phyloP scores from a whole-genome alignment of 2,113 vertebrate genomes.

The Lepidothrix coronata region DNA sequence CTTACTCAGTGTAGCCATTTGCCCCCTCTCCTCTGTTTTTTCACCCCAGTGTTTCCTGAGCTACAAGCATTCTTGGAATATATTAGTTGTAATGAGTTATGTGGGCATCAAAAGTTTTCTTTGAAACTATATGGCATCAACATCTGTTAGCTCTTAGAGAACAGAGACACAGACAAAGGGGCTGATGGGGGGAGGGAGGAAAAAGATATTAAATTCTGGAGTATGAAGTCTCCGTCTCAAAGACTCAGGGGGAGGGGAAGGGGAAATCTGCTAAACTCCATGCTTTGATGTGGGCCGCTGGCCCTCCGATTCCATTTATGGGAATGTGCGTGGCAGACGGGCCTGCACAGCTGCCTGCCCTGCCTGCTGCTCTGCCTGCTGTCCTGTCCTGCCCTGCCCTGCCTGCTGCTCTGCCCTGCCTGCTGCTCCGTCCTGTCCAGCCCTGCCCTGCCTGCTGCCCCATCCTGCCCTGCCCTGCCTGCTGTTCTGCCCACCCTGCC shows the following conservation, averaged over 20 bases:
- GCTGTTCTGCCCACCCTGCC: not conserved
- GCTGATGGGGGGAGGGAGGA: slow-evolving; percentile 53
- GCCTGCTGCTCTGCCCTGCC: not conserved
- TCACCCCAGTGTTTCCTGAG: slow-evolving; percentile 58
- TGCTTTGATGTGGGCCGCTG: slow-evolving; percentile 76
- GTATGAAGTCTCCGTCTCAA: slow-evolving; percentile 61
- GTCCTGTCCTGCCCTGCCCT: not conserved
- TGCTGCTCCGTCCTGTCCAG: not conserved
- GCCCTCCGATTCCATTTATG: slow-evolving; percentile 67
- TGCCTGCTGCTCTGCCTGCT: not conserved
- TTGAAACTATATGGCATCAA: slow-evolving; percentile 74
- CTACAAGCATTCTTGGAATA: slow-evolving; percentile 71
- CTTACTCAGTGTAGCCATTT: slow-evolving; percentile 37
- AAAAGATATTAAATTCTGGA: slow-evolving; percentile 69
- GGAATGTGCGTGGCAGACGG: slow-evolving; percentile 54
- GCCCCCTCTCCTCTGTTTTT: slow-evolving; percentile 41
- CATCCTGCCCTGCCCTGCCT: not conserved
- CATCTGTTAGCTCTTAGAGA: slow-evolving; percentile 81
- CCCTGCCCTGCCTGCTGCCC: not conserved
- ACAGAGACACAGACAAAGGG: slow-evolving; percentile 72
- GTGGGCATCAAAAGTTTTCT: slow-evolving; percentile 72
- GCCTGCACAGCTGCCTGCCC: not conserved
- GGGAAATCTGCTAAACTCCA: slow-evolving; percentile 64
- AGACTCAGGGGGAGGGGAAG: slow-evolving; percentile 64
- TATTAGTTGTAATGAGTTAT: slow-evolving; percentile 63